Evolutionary conservation across 2,888 invertebrate species (phyloP), one percentile per base, ranked within the genome.

Genomic region (Embidobia sp.): DNA sequence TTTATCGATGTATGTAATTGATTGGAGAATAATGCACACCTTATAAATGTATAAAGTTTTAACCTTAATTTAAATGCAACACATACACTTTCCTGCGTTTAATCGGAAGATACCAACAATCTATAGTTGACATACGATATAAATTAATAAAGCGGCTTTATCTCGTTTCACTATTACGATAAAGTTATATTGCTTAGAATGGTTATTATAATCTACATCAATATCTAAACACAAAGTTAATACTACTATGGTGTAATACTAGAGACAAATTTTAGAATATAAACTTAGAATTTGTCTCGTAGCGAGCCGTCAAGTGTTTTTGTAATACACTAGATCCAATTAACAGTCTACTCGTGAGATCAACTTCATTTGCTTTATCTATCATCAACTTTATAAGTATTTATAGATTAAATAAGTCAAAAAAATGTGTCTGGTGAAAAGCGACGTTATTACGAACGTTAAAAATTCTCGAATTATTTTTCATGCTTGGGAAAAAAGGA

Each of bases 121-220:
- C n/a, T n/a, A n/a, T 53, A 66, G 11, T 44, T 51, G 33, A 53
- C 44, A 53, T 27, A 18, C 15, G 48, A 37, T 48, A 48, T 55
- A 48, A 55, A 55, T 37, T 46, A 67, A 31, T 40, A 48, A 37
- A 53, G 26, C 33, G 46, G 15, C 16, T 66, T 67, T 33, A 48
- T 29, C 55, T 67, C 37, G 46, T 67, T 55, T 27, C 29, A n/a
- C 33, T 42, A 31, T 27, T 19, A 55, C 1, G 40, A 19, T 37
- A 7, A 11, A 55, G 48, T 37, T 67, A 37, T 49, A 49, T 40
- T 48, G 57, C 40, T 49, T 31, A 16, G 29, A 22, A 57, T 57
- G 40, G 19, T 57, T 42, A 57, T 49, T 57, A 67, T 48, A 59
- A 42, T 67, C 55, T 55, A 67, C 55, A 27, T 46, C 22, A 37